Evolutionary conservation across 2,888 invertebrate genomes (phyloP).

Genomic region (Drosophila incognita): DNA sequence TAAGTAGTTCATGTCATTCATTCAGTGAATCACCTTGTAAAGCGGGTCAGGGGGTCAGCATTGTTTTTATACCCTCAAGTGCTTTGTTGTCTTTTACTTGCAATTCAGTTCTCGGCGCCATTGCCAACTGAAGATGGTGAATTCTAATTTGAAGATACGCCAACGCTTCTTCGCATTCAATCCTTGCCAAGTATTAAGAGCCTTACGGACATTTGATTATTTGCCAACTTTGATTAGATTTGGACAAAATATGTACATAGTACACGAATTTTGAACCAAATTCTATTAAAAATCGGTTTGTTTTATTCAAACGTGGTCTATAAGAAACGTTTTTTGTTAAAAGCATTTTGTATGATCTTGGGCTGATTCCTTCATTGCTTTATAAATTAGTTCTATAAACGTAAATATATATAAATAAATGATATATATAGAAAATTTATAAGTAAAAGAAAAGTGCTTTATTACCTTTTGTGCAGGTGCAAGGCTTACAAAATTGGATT

Average conservation of each 20-base stretch:
- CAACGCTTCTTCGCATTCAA: constrained; percentile 11
- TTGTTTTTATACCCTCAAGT: constrained; percentile 27
- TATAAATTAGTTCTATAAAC: neutral
- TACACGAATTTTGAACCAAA: constrained; percentile 4
- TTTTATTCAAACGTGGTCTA: neutral
- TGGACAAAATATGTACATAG: constrained; percentile 6
- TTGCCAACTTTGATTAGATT: constrained; percentile 26
- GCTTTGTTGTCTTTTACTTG: constrained; percentile 14
- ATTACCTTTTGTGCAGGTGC: neutral
- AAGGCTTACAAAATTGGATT: neutral
- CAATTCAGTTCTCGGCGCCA: constrained; percentile 20
- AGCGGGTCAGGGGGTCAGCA: constrained; percentile 48
- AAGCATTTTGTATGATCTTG: no score
- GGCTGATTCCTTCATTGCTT: neutral
- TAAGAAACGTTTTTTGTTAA: neutral
- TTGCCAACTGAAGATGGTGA: constrained; percentile 36
- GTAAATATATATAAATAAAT: neutral
- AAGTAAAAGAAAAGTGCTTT: neutral
- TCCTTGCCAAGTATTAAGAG: constrained; percentile 18
- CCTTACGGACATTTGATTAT: constrained; percentile 20
- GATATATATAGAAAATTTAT: neutral
- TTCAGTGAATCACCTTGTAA: constrained; percentile 13
- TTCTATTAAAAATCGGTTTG: constrained; percentile 2
- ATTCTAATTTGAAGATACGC: constrained; percentile 33
- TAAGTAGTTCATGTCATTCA: constrained; percentile 4